Percentiles rank a stretch among this genome's conserved stretches.
These are phyloP conservation scores for Hippasteria phrygiana DNA, from an alignment of 53 echinoderm and acorn worm species.

Conservation along the genomic window DNA sequence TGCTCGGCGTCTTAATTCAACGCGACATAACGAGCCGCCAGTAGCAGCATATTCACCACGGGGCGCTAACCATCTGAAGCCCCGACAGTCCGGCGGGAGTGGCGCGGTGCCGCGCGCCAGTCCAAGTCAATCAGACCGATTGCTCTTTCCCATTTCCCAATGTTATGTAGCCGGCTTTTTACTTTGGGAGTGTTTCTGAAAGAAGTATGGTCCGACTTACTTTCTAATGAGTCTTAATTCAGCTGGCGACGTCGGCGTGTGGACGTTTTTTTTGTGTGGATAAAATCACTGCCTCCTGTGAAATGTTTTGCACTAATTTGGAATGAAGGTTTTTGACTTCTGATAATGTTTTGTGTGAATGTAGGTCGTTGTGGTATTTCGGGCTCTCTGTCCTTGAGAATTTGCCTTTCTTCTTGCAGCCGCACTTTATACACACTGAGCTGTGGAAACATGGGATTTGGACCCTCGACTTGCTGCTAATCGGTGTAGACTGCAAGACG, in stretches of 20 bases:
- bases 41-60: slow-evolving; percentile 62
- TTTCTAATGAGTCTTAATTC: slow-evolving; percentile 54
- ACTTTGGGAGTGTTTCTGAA: background rate
- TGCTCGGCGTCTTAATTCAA: slow-evolving; percentile 47
- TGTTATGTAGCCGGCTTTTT: too few species aligned
- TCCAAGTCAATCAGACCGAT: slow-evolving; percentile 44
- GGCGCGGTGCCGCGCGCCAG: slow-evolving; percentile 52
- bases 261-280: background rate
- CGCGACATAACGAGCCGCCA: slow-evolving; percentile 64
- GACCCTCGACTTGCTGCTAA: too few species aligned
- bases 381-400: too few species aligned
- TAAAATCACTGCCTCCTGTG: slow-evolving; percentile 7
- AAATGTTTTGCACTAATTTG: slow-evolving; percentile 45
- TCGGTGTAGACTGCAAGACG: too few species aligned
- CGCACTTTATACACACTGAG: too few species aligned
- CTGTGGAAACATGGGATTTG: too few species aligned
- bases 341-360: background rate
- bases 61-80: slow-evolving; percentile 43
- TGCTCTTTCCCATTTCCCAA: background rate
- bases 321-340: background rate
- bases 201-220: background rate
- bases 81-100: slow-evolving; percentile 51
- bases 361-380: too few species aligned
- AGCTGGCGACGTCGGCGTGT: slow-evolving; percentile 45
- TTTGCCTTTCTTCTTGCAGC: too few species aligned